Conservation (phyloP, 2,888 invertebrate species). For the Griposia aprilina region DNA sequence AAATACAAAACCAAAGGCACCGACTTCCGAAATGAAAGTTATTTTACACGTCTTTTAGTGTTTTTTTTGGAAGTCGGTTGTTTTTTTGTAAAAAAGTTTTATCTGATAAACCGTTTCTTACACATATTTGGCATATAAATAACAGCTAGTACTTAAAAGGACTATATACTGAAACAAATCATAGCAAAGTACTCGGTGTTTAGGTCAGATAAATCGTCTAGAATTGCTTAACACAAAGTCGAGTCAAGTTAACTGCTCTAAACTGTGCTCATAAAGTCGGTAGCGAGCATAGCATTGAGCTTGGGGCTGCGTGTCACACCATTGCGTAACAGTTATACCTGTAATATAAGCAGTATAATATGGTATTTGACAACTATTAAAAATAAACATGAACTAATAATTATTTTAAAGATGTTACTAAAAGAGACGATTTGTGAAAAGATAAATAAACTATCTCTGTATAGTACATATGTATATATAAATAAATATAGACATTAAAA, state of each 20-base stretch:
- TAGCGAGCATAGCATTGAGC: conserved; percentile 67
- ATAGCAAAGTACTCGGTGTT: conserved; percentile 68
- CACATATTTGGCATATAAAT: conserved; percentile 21
- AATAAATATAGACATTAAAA: neutral
- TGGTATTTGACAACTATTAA: no score
- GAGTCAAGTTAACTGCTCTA: conserved; percentile 69
- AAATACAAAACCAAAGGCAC: no score
- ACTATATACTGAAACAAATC: conserved; percentile 72
- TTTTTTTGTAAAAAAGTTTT: no score
- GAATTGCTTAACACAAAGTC: conserved; percentile 71
- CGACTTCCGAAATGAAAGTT: no score
- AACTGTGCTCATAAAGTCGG: conserved; percentile 71
- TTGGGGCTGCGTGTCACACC: conserved; percentile 66
- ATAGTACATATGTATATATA: neutral
- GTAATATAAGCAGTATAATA: no score
- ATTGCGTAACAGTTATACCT: conserved; percentile 38
- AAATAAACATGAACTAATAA: neutral
- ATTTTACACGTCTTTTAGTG: no score
- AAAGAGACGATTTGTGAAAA: neutral
- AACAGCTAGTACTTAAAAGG: conserved; percentile 50
- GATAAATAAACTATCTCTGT: neutral
- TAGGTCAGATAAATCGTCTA: conserved; percentile 69
- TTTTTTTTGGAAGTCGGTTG: no score
- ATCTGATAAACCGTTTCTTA: conserved; percentile 6
- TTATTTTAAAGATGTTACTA: neutral